Evolutionary conservation across 2,888 invertebrate genomes (phyloP).

Genomic region (Portevinia maculata): DNA sequence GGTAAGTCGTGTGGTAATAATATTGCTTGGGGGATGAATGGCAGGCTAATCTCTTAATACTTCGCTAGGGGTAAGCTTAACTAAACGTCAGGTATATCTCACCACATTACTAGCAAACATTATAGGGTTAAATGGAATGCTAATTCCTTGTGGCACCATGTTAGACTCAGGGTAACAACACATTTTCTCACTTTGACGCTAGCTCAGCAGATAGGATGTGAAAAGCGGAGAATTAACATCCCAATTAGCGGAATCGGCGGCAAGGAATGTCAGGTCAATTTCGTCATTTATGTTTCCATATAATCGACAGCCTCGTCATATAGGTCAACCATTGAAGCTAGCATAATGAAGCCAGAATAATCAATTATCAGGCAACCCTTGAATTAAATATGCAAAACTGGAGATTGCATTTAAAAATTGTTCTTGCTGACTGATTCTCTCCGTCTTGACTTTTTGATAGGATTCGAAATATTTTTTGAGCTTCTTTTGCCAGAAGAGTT

Average conservation of each 20-base stretch:
- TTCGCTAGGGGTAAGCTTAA: no score
- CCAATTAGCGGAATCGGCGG: constrained; percentile 9
- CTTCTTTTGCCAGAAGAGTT: not conserved
- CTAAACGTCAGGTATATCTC: no score
- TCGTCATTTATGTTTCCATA: not conserved
- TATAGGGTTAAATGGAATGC: no score
- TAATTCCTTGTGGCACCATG: not conserved
- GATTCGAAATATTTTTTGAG: constrained; percentile 2
- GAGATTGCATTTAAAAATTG: not conserved
- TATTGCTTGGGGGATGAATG: no score
- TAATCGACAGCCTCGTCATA: not conserved
- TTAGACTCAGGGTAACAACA: constrained; percentile 3
- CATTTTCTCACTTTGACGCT: not conserved
- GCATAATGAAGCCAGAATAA: constrained; percentile 1
- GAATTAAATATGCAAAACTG: not conserved
- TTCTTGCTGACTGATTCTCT: not conserved
- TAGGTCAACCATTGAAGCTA: not conserved
- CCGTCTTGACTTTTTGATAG: not conserved
- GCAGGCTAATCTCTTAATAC: no score
- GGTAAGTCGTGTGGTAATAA: no score
- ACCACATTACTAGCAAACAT: no score
- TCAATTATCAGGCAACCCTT: not conserved
- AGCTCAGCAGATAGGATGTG: not conserved
- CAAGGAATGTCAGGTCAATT: not conserved
- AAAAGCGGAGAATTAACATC: not conserved